Conservation (phyloP, 2,888 invertebrate species). For the Aleiodes leptofemur region DNA sequence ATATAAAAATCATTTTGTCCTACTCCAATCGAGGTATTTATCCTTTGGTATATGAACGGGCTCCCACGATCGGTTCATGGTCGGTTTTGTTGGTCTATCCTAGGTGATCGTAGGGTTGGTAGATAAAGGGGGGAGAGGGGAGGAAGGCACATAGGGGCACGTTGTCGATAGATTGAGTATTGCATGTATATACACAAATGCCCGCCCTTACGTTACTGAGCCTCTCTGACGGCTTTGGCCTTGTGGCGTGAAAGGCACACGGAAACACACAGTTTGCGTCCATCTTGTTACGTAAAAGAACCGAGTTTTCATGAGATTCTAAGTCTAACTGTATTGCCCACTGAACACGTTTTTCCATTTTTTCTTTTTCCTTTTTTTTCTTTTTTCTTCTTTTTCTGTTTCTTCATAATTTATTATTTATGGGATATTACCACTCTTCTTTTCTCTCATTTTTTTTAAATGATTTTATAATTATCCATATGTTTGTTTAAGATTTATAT, state of each 20-base stretch:
- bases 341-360: conserved; percentile 9
- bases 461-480: conserved; percentile 23
- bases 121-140: conserved; percentile 33
- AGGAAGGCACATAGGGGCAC: conserved; percentile 51
- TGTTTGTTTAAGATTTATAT: conserved; percentile 31
- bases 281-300: conserved; percentile 74
- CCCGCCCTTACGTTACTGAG: conserved; percentile 60
- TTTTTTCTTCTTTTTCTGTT: no score
- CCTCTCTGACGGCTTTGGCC: conserved; percentile 63
- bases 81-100: conserved; percentile 52
- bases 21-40: conserved; percentile 55
- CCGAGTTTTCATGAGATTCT: conserved; percentile 67
- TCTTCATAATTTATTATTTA: conserved; percentile 24
- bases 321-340: conserved; percentile 28
- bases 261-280: conserved; percentile 72
- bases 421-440: conserved; percentile 31
- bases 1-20: conserved; percentile 34
- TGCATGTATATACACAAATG: conserved; percentile 46
- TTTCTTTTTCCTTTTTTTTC: no score
- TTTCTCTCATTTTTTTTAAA: conserved; percentile 11
- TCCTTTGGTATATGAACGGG: conserved; percentile 57
- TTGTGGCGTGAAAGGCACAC: conserved; percentile 73
- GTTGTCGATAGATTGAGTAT: conserved; percentile 48
- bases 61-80: conserved; percentile 72
- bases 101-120: conserved; percentile 19